Base-by-base conservation (phyloP, 2,797 vertebrate species). In the Brotula barbata region DNA sequence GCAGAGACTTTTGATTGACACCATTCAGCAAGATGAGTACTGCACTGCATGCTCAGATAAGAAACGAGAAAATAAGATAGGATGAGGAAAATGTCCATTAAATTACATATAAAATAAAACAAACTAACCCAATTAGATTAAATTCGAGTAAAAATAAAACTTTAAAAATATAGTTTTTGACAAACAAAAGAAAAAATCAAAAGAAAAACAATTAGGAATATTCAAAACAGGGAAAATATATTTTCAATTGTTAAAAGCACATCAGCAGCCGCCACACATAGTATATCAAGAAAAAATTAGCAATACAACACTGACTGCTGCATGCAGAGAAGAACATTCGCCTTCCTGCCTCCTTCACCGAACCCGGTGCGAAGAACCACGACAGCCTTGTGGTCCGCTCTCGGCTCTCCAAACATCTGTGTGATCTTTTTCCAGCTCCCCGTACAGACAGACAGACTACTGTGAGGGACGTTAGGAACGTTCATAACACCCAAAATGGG, bases 341-440 rank as follows among this genome's bases (percentile, higher is more conserved):
- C 5, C 15, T 16, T 7, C 2, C 15, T 16, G 37, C 37, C 48
- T n/a, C 21, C 36, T 67, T 52, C 1, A 1, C 47, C 8, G 39
- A 71, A 51, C 51, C n/a, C 50, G 48, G 23, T 70, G 66, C 55
- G 40, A 68, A 55, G 21, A 23, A 40, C 58, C 69, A 47, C 54
- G 60, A 46, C 49, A 59, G 53, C 25, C 39, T 34, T 22, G 75
- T 52, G 68, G 78, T 77, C 45, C 40, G 34, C 43, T 16, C 51
- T 16, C 57, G 68, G 67, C 47, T 45, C 66, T 31, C 53, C 67
- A 73, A 67, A 73, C 69, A 62, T 41, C 48, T 47, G 41, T 52
- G 55, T 28, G 40, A 51, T n/a, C 14, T 14, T 21, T 57, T 70
- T 58, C 49, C 25, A 44, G 21, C 7, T 25, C 4, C 15, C 7